Conservation (phyloP, 2,113 vertebrate genomes). For the Xenotilapia leptura region DNA sequence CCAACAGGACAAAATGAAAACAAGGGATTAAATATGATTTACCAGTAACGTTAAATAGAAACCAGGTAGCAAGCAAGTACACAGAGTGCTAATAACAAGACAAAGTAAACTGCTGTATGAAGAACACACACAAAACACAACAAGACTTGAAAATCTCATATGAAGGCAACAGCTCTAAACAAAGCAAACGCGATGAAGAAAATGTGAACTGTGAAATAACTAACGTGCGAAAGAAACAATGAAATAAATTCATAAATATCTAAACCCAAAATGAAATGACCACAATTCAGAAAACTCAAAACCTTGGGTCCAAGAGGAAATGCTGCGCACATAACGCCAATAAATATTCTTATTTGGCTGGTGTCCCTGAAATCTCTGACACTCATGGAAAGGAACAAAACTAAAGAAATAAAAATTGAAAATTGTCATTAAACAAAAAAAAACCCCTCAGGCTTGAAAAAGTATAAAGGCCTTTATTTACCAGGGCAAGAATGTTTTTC, state of each 20-base stretch:
- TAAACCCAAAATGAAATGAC: background rate
- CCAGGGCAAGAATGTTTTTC: background rate
- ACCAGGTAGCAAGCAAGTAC: background rate
- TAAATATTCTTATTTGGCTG: background rate
- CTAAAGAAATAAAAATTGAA: background rate
- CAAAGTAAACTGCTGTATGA: background rate
- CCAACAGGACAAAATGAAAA: background rate
- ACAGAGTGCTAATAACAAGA: background rate
- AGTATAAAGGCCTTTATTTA: background rate
- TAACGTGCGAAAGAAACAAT: background rate
- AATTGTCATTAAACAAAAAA: background rate
- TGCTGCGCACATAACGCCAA: background rate
- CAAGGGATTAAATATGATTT: background rate
- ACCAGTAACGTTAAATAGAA: background rate
- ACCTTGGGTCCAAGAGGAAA: background rate
- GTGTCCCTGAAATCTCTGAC: background rate
- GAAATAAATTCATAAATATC: background rate
- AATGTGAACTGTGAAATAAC: background rate
- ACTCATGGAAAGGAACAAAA: background rate
- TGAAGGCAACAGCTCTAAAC: background rate
- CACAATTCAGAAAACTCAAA: background rate
- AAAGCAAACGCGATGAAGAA: background rate
- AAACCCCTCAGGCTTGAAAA: background rate
- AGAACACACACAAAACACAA: background rate
- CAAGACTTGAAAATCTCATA: background rate